These are phyloP conservation scores for Piscicola geometra DNA, from an alignment of 2,888 invertebrate species.

Conservation along the genomic window DNA sequence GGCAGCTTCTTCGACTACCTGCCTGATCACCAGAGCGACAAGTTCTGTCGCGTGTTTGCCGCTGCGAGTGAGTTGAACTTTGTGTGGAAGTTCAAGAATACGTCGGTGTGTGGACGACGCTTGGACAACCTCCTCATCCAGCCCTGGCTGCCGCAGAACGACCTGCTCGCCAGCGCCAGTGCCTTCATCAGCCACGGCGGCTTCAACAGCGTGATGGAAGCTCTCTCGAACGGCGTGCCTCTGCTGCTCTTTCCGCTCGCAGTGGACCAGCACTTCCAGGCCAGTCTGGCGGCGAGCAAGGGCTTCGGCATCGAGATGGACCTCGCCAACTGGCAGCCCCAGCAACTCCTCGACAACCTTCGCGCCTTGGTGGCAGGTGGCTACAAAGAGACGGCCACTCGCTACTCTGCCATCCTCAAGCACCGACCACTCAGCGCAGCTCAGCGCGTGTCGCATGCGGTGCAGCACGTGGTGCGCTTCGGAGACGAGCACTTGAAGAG, in stretches of 20 bases:
- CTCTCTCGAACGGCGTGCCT: constrained; percentile 33
- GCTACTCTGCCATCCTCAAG: constrained; percentile 24
- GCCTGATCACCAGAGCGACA: constrained; percentile 11
- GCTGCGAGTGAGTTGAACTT: constrained; percentile 10
- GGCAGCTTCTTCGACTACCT: constrained; percentile 36
- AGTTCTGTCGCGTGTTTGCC: constrained; percentile 34
- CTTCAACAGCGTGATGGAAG: constrained; percentile 34
- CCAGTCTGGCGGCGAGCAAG: constrained; percentile 16
- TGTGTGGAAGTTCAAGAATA: constrained; percentile 28
- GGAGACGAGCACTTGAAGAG: constrained; percentile 22
- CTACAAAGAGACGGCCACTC: constrained; percentile 16
- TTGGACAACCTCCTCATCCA: constrained; percentile 18
- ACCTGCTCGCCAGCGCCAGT: constrained; percentile 34
- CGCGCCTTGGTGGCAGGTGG: not conserved
- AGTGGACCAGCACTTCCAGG: constrained; percentile 33
- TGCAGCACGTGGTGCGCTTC: constrained; percentile 31
- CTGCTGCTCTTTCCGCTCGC: constrained; percentile 34
- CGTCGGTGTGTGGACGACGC: constrained; percentile 2
- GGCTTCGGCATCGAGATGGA: constrained; percentile 33
- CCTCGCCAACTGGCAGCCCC: constrained; percentile 25
- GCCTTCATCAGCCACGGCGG: constrained; percentile 37
- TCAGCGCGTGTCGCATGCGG: constrained; percentile 15
- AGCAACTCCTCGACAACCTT: constrained; percentile 32
- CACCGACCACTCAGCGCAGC: constrained; percentile 5
- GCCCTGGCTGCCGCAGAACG: constrained; percentile 39